Evolutionary conservation across 1,140 invertebrate species (phyloP).

Genomic region (Bemisia tabaci): DNA sequence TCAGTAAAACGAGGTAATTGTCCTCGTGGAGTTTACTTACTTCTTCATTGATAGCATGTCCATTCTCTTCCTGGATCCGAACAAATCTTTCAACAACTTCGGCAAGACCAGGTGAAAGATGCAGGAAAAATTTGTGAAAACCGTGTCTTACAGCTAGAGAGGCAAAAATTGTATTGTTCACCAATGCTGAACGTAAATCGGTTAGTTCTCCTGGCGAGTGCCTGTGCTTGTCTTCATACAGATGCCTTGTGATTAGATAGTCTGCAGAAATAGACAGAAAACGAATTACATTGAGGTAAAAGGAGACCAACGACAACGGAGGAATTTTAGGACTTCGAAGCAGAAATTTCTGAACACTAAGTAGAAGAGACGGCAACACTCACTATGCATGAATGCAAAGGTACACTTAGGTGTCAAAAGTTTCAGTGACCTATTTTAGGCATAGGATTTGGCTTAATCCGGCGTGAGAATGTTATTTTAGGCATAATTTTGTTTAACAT

Average conservation of each 20-base stretch:
- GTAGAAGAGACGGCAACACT: too few species aligned
- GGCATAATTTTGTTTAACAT: too few species aligned
- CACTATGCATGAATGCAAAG: not conserved
- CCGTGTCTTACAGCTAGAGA: constrained; percentile 72
- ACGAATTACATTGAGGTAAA: constrained; percentile 3
- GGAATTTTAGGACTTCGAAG: not conserved
- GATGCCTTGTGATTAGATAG: constrained; percentile 76
- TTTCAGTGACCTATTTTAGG: not conserved
- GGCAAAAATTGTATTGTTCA: constrained; percentile 91
- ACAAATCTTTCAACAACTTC: constrained; percentile 64
- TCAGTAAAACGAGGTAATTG: too few species aligned
- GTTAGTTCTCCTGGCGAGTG: constrained; percentile 74
- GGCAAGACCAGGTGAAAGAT: constrained; percentile 45
- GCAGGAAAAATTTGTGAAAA: constrained; percentile 56
- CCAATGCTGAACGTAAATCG: constrained; percentile 80
- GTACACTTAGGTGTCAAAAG: not conserved
- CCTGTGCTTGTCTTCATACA: constrained; percentile 56
- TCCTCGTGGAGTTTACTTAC: too few species aligned
- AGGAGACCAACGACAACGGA: not conserved
- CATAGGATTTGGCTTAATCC: not conserved
- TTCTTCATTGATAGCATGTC: constrained; percentile 47
- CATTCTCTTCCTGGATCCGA: constrained; percentile 54
- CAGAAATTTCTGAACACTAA: not conserved
- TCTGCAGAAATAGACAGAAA: constrained; percentile 37
- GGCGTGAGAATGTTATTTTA: too few species aligned